Base-by-base conservation (phyloP, 2,797 vertebrate genomes). In the Sebastiscus tertius region DNA sequence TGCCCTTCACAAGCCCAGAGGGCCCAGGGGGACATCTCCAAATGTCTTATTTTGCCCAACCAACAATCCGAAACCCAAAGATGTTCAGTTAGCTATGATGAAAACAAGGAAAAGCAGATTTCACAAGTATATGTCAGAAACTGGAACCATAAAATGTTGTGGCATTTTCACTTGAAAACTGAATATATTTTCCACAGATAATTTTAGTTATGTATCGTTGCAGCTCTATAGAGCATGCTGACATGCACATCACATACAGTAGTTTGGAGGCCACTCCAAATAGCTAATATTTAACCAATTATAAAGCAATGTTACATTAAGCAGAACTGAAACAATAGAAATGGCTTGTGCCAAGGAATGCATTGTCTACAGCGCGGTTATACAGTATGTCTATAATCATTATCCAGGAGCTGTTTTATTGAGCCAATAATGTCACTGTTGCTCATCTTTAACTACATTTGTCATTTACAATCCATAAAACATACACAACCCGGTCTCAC, bases 241-340 rank as follows among this genome's bases (percentile, higher is more conserved):
- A n/a, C 11, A 59, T 59, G 55, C 9, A 14, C 16, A 16, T 52
- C 34, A 55, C n/a, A 4, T 20, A 64, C 24, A 29, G 39, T 12
- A 39, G 59, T 69, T 62, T 39, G 13, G 31, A 65, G 20, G n/a
- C 22, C 36, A 33, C 18, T 13, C 46, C n/a, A 72, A 68, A 73
- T 31, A 61, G 5, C 1, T 24, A 8, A 46, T 46, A 39, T 59
- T 46, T 16, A 36, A 74, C 29, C 12, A 71, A 29, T 60, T 70
- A n/a, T 49, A 58, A 36, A 31, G 26, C 6, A 56, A 34, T 39
- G 4, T 14, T 12, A 24, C 13, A 61, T 31, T 27, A 52, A 27
- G 10, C 6, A 46, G 8, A 34, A 33, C 5, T 31, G 60, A 33
- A 66, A 27, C 26, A 49, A 58, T 49, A 55, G 4, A 42, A 42